Base-by-base conservation (phyloP, 2,888 invertebrate genomes). In the Scelioninae gen. 2 region DNA sequence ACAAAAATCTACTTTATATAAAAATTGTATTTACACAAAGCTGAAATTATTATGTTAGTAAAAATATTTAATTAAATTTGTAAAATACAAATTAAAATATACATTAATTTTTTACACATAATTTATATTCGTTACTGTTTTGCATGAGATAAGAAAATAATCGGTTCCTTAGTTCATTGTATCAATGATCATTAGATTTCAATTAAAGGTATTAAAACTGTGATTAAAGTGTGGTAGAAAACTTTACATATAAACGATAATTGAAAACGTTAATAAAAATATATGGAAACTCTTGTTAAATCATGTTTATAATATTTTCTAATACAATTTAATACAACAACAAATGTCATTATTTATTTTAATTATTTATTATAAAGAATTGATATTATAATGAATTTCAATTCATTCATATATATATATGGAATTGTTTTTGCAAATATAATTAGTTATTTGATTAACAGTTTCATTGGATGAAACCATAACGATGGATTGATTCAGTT, bases 371-470 rank as follows among this genome's bases (percentile, higher is more conserved):
- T 10, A n/a, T 13, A 19, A 18, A 15, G 15, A 15, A 50, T 50
- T 33, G 19, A 18, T 28, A 39, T 48, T 48, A 10, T 13, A 25
- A 48, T 61, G n/a, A n/a, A n/a, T n/a, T n/a, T n/a, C n/a, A n/a
- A n/a, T n/a, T n/a, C 19, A 33, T 41, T 16, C 16, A n/a, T n/a
- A n/a, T n/a, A n/a, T n/a, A n/a, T n/a, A n/a, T 53, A 53, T 13
- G 41, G 28, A 39, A 50, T 28, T n/a, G 19, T 48, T 48, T 13
- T 9, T 39, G 41, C 28, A 41, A 19, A 41, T 35, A 39, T 18
- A 61, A 22, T 52, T 33, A 33, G 6, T 46, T 22, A 60, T 60
- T 60, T 46, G 45, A 60, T 46, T 60, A 60, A 37, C 13, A 13
- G 33, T 16, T 22, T 46, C 11, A 25, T n/a, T n/a, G 28, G 28